phyloP scores from a whole-genome alignment of 92 coral and sea anemone genomes.

The Scolanthus callimorphus region DNA sequence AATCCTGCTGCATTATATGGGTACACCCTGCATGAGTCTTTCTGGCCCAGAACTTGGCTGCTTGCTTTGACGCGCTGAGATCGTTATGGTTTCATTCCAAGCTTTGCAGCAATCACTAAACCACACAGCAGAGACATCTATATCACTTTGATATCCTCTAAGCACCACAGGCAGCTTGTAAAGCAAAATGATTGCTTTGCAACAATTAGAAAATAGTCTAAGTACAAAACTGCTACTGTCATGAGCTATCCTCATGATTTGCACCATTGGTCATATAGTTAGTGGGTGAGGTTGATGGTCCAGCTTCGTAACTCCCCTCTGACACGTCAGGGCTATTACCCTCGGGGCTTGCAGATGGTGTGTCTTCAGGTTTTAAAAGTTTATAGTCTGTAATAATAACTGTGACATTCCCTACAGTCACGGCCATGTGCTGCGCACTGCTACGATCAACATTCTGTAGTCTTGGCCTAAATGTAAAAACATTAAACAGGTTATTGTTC shows the following conservation, averaged over 20 bases:
- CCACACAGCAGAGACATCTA: no score
- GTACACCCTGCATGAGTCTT: no score
- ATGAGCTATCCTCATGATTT: constrained; percentile 62
- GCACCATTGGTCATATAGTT: constrained; percentile 55
- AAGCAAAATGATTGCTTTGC: background rate
- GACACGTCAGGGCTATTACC: constrained; percentile 56
- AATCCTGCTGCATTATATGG: no score
- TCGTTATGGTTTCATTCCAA: no score
- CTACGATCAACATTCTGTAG: constrained; percentile 83
- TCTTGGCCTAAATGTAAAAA: constrained; percentile 92
- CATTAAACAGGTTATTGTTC: no score
- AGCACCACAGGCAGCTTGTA: constrained; percentile 4
- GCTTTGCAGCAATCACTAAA: no score
- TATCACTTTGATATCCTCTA: no score
- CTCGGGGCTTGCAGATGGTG: constrained; percentile 69
- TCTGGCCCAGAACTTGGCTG: no score
- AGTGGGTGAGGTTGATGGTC: constrained; percentile 36
- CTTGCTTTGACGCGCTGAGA: no score
- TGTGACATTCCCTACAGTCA: constrained; percentile 91
- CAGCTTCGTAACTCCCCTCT: constrained; percentile 53
- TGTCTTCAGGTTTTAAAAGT: constrained; percentile 72
- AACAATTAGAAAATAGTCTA: background rate
- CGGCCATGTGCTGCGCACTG: constrained; percentile 95
- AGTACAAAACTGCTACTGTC: constrained; percentile 21
- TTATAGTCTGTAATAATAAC: constrained; percentile 96